These are phyloP conservation scores for Dolichomitus sp. DNA, from an alignment of 2,888 invertebrate genomes.

Conservation along the genomic window DNA sequence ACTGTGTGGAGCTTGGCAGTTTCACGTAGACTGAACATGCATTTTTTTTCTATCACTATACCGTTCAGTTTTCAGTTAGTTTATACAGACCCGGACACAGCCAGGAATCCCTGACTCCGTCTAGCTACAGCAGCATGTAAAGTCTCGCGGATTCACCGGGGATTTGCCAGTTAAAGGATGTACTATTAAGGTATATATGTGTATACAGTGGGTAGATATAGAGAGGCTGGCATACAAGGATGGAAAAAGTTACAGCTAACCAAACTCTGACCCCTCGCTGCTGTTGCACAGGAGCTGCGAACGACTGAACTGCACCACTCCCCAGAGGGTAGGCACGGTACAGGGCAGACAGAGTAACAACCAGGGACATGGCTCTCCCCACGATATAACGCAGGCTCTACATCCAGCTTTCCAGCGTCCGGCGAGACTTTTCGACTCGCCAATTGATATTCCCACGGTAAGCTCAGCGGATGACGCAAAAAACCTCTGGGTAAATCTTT, in stretches of 20 bases:
- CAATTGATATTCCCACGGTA: slow-evolving; percentile 63
- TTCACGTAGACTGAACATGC: neutral
- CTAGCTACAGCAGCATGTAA: slow-evolving; percentile 58
- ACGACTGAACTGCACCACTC: slow-evolving; percentile 50
- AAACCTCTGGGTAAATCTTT: slow-evolving; percentile 13
- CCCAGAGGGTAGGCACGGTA: slow-evolving; percentile 46
- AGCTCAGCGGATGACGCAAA: slow-evolving; percentile 58
- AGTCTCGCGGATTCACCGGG: slow-evolving; percentile 67
- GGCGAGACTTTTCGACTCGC: slow-evolving; percentile 48
- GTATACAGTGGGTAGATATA: slow-evolving; percentile 21
- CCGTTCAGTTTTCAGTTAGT: slow-evolving; percentile 50
- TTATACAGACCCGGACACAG: slow-evolving; percentile 36
- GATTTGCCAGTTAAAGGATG: slow-evolving; percentile 71
- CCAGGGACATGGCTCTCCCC: slow-evolving; percentile 35
- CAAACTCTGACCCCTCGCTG: slow-evolving; percentile 1
- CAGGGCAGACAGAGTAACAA: slow-evolving; percentile 39
- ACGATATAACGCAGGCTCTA: slow-evolving; percentile 50
- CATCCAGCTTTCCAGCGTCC: slow-evolving; percentile 39
- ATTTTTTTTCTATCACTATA: slow-evolving; percentile 22
- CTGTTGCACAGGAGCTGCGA: slow-evolving; percentile 49
- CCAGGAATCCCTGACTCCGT: slow-evolving; percentile 19
- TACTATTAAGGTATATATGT: slow-evolving; percentile 56
- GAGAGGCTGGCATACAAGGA: neutral
- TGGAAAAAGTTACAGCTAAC: slow-evolving; percentile 37
- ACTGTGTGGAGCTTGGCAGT: neutral